A percentile compares a stretch with the other conserved stretches of the same genome.
Evolutionary conservation across 2,113 vertebrate genomes (phyloP).

Genomic region (Hystrix brachyura): DNA sequence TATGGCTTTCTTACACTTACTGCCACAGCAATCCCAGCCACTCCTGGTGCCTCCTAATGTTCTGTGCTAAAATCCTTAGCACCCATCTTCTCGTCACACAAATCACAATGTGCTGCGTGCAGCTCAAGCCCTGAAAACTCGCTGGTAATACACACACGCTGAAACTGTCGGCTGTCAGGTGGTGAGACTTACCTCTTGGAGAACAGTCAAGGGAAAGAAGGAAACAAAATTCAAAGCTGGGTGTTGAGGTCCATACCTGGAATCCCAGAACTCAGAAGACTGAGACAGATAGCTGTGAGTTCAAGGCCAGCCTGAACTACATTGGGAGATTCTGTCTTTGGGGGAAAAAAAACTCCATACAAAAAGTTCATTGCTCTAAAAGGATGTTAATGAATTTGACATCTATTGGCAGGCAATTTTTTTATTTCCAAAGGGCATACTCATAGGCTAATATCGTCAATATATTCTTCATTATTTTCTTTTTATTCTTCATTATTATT

Average conservation of each 20-base stretch:
- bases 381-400: not conserved
- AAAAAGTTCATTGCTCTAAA: not conserved
- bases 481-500: not conserved
- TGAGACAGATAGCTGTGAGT: not conserved
- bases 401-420: not conserved
- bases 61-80: not conserved
- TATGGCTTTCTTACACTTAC: not conserved
- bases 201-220: not conserved
- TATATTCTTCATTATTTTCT: not conserved
- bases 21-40: not conserved
- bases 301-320: not conserved
- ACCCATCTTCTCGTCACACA: not conserved
- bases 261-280: not conserved
- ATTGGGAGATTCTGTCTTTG: not conserved
- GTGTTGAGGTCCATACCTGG: not conserved
- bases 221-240: not conserved
- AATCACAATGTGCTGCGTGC: accelerated
- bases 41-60: not conserved
- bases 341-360: not conserved
- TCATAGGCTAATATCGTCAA: not conserved
- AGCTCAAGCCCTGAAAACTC: not conserved
- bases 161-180: not conserved
- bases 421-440: not conserved
- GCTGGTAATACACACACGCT: not conserved
- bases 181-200: not conserved